Conservation (phyloP, 2,113 vertebrate genomes). For the Chloropsis hardwickii region DNA sequence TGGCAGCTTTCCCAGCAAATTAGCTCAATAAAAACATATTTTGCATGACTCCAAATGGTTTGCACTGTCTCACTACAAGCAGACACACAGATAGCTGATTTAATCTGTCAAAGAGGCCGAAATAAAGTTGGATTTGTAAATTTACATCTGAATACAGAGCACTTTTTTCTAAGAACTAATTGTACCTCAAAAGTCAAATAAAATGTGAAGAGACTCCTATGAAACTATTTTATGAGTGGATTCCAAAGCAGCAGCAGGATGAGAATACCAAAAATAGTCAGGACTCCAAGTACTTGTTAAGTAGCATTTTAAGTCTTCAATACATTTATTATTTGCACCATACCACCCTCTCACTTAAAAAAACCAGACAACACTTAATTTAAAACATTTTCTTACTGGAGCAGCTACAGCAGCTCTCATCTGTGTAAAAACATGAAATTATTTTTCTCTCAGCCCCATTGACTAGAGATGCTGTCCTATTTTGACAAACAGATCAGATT, state of each 20-base stretch:
- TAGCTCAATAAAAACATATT: background rate
- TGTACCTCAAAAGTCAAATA: slow-evolving; percentile 6
- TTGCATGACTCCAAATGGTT: background rate
- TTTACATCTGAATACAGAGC: background rate
- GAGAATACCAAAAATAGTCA: slow-evolving; percentile 27
- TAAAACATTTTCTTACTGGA: slow-evolving; percentile 4
- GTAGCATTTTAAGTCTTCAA: background rate
- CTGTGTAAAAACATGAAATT: background rate
- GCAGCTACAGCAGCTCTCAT: background rate
- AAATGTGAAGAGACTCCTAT: slow-evolving; percentile 17
- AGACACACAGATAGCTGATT: background rate
- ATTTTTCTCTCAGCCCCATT: background rate
- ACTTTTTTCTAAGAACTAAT: slow-evolving; percentile 1
- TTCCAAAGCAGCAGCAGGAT: background rate
- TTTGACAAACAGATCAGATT: background rate
- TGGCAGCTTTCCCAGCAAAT: background rate
- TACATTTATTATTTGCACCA: slow-evolving; percentile 10
- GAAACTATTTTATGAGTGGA: slow-evolving; percentile 17
- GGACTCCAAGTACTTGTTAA: slow-evolving; percentile 3
- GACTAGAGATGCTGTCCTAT: background rate
- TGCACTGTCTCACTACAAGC: background rate
- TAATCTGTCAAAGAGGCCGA: background rate
- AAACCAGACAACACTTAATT: background rate
- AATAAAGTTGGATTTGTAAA: background rate
- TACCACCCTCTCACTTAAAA: background rate